Evolutionary conservation across 2,797 vertebrate species (phyloP), one percentile per base, ranked within the genome.

Genomic region (Sparidentex hasta): DNA sequence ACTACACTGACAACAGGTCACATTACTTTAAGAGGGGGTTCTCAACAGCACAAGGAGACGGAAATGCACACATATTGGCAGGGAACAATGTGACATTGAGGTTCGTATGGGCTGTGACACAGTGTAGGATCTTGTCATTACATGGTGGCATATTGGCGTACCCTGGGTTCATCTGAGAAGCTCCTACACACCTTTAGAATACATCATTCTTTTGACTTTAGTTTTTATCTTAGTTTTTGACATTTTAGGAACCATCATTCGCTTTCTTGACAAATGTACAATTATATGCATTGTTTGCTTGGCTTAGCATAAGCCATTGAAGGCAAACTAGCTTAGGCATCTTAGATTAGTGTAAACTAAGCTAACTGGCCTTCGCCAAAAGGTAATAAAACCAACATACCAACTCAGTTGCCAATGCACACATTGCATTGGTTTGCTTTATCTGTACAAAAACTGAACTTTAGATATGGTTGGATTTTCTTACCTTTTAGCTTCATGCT

Each of bases 31-130:
- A 76, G 65, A 43, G 47, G 76, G 73, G 65, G 55, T 65, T 74
- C 23, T 74, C 47, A 68, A 89, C 88, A 80, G 80, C 86, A 91
- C 82, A 48, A 73, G 59, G 65, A 86, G 71, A 85, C 43, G 9
- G 25, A 44, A 78, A 87, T 27, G 46, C 80, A 80, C 73, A 74
- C 52, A 88, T 57, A 50, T 17, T 16, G 54, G 63, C 64, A 57
- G 65, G 62, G 63, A 65, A 76, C n/a, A 65, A 59, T 46, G 74
- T 14, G 17, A 74, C 69, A 51, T 8, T 57, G 58, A 70, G 67
- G 59, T 63, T 38, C 13, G 12, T 29, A 48, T 20, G 75, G 67
- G 59, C 64, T 41, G 48, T 58, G 77, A 78, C 81, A 84, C 71
- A 78, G 76, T 83, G 70, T 56, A 4, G 25, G 69, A 66, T 46